Evolutionary conservation across 1,140 invertebrate genomes (phyloP).

Genomic region (Nomia melanderi): DNA sequence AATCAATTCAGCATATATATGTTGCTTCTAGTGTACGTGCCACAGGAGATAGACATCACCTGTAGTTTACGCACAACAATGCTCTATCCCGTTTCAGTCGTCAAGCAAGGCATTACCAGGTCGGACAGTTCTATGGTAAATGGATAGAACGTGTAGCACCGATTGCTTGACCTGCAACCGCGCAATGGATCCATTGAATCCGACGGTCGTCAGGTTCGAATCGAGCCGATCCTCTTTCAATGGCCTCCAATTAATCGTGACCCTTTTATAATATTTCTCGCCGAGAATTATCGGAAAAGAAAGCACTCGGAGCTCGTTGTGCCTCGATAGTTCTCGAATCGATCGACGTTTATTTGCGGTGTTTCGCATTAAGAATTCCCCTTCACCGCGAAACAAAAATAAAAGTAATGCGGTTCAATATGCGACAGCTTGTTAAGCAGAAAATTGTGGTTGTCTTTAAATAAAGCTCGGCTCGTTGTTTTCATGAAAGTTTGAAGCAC

Average conservation of each 20-base stretch:
- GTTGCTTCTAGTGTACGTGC: not conserved
- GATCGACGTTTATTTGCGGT: too few relatives aligned
- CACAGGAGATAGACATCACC: not conserved
- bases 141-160: constrained; percentile 11
- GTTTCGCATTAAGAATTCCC: too few relatives aligned
- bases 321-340: too few relatives aligned
- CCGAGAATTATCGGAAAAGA: too few relatives aligned
- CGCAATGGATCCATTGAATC: constrained; percentile 2
- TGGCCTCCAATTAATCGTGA: not conserved
- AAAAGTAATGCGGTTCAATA: too few relatives aligned
- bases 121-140: constrained; percentile 1
- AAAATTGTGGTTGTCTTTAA: not conserved
- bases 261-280: not conserved
- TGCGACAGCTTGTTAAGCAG: not conserved
- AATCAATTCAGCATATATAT: not conserved
- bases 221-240: not conserved
- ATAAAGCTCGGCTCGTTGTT: not conserved
- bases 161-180: not conserved
- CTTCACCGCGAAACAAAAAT: too few relatives aligned
- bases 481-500: not conserved
- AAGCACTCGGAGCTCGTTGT: too few relatives aligned
- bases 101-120: constrained; percentile 4
- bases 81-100: not conserved
- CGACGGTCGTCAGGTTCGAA: not conserved
- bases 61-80: not conserved